phyloP scores from a whole-genome alignment of 1,140 invertebrate genomes.

The Liolophura sinensis region DNA sequence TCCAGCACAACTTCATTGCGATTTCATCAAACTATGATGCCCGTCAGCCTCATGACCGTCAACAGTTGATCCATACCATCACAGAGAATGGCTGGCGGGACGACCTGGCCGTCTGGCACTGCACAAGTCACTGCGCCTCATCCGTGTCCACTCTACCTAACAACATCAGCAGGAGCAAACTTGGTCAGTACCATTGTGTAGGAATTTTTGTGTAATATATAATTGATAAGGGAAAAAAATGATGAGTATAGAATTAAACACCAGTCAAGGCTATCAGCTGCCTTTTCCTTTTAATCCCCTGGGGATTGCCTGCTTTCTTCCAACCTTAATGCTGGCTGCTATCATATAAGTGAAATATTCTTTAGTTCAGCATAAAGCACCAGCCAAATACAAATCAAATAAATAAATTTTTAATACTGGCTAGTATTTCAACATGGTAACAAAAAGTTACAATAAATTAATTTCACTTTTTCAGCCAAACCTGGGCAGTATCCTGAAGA shows the following conservation, averaged over 20 bases:
- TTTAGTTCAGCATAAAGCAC: too few relatives aligned
- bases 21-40: conserved; percentile 43
- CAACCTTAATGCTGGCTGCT: too few relatives aligned
- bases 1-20: conserved; percentile 49
- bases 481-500: neutral
- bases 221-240: neutral
- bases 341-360: too few relatives aligned
- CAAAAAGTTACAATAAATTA: neutral
- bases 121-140: conserved; percentile 46
- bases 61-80: conserved; percentile 44
- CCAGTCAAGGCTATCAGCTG: too few relatives aligned
- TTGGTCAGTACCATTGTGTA: neutral
- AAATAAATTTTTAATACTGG: too few relatives aligned
- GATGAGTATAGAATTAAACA: too few relatives aligned
- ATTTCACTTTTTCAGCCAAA: neutral
- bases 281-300: too few relatives aligned
- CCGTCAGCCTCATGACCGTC: conserved; percentile 27
- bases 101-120: conserved; percentile 43
- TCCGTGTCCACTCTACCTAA: conserved; percentile 38
- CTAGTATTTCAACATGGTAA: neutral
- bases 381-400: too few relatives aligned
- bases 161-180: conserved; percentile 36
- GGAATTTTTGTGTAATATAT: neutral
- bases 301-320: too few relatives aligned
- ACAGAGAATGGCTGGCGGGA: conserved; percentile 52